Evolutionary conservation across 2,888 invertebrate species (phyloP).

Genomic region (Venustoraphidia nigricollis): DNA sequence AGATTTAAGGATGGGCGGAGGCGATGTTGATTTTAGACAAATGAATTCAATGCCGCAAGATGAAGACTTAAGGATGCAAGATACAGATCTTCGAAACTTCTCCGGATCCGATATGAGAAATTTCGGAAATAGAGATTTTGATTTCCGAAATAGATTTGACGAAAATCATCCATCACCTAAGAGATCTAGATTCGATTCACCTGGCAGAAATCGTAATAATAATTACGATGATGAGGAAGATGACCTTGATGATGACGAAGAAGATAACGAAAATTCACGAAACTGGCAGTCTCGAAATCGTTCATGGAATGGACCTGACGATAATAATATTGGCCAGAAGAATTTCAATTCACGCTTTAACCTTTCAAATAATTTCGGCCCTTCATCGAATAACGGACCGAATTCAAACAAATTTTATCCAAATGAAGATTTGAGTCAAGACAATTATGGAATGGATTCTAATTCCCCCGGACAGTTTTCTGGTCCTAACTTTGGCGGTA

Average conservation of each 20-base stretch:
- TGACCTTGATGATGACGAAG: not conserved
- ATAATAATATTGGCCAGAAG: not conserved
- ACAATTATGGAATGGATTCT: not conserved
- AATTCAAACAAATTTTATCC: not conserved
- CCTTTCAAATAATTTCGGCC: not conserved
- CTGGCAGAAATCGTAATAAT: not conserved
- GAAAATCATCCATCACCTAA: not conserved
- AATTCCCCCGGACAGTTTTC: not conserved
- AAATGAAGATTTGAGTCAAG: not conserved
- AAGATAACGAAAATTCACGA: not conserved
- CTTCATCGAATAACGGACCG: not conserved
- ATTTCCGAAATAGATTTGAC: constrained; percentile 1
- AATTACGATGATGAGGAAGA: not conserved
- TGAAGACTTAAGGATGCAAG: not conserved
- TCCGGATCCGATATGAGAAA: not conserved
- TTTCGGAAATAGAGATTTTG: not conserved
- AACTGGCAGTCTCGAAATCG: not conserved
- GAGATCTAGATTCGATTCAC: not conserved
- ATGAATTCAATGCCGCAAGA: not conserved
- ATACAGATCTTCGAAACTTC: constrained; percentile 1
- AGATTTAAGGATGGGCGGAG: not conserved
- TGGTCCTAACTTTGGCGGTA: not conserved
- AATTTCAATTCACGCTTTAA: not conserved
- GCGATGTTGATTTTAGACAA: not conserved
- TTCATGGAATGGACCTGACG: not conserved